A percentile compares a stretch with the other conserved stretches of the same genome.
Conservation (phyloP, 2,113 vertebrate species). For the Laticauda laticaudata region DNA sequence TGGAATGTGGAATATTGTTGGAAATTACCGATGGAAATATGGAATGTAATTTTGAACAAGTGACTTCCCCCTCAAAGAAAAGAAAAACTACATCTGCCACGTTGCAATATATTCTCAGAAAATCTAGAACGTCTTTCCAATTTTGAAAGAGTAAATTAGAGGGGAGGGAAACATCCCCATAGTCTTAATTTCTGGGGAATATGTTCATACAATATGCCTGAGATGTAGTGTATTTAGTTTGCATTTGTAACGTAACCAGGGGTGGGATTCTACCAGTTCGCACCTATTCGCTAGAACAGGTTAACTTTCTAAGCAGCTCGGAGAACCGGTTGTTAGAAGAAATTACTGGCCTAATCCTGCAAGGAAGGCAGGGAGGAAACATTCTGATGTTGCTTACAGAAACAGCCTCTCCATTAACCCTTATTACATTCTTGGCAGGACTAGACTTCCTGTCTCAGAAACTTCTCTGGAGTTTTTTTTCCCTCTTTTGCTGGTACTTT, state of each 20-base stretch:
- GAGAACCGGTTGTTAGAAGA: too few relatives aligned
- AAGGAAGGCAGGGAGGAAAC: too few relatives aligned
- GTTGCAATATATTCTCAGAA: not conserved
- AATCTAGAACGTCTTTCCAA: not conserved
- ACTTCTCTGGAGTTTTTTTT: too few relatives aligned
- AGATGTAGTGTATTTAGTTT: not conserved
- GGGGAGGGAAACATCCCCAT: not conserved
- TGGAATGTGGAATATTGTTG: not conserved
- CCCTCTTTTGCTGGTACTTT: too few relatives aligned
- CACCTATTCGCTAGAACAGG: too few relatives aligned
- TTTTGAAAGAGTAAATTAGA: not conserved
- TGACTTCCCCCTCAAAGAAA: not conserved
- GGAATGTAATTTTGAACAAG: not conserved
- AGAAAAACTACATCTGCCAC: not conserved
- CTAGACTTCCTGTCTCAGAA: too few relatives aligned
- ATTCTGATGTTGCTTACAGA: too few relatives aligned
- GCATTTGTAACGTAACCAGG: not conserved
- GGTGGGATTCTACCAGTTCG: too few relatives aligned
- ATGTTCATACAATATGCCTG: not conserved
- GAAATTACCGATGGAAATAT: not conserved
- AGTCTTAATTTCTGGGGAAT: not conserved
- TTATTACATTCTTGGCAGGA: too few relatives aligned
- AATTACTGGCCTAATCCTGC: too few relatives aligned
- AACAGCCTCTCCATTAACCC: too few relatives aligned
- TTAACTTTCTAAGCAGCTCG: too few relatives aligned